Conservation (phyloP, 2,888 invertebrate genomes). For the Allygus modestus region DNA sequence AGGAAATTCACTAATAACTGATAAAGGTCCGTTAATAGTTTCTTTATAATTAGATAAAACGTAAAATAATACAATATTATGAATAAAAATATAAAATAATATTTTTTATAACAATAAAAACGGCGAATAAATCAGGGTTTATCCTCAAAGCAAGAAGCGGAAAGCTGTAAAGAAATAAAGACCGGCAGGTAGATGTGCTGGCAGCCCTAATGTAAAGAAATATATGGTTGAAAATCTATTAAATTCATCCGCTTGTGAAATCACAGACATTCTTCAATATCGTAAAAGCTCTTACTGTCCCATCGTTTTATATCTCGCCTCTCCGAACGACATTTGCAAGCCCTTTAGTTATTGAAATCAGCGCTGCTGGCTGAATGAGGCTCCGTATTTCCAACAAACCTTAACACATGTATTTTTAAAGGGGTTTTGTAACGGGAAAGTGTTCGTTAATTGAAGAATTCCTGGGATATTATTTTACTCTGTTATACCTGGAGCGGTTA, state of each 20-base stretch:
- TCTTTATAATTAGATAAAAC: too few relatives aligned
- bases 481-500: too few relatives aligned
- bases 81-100: too few relatives aligned
- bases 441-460: neutral
- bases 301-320: conserved; percentile 49
- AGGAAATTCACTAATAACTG: too few relatives aligned
- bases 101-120: neutral
- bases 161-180: conserved; percentile 41
- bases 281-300: conserved; percentile 56
- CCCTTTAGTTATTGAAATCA: conserved; percentile 57
- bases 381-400: conserved; percentile 20
- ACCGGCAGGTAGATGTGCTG: neutral
- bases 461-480: too few relatives aligned
- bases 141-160: neutral
- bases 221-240: conserved; percentile 58
- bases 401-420: conserved; percentile 5
- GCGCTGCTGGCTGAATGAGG: neutral
- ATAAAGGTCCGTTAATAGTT: too few relatives aligned
- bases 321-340: conserved; percentile 34
- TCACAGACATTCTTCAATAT: conserved; percentile 58
- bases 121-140: neutral
- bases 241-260: conserved; percentile 59
- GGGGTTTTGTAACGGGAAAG: neutral
- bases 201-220: conserved; percentile 45
- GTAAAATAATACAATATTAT: too few relatives aligned